These are phyloP conservation scores for Ceratotherium simum DNA, from an alignment of 2,113 vertebrate species.

Conservation along the genomic window DNA sequence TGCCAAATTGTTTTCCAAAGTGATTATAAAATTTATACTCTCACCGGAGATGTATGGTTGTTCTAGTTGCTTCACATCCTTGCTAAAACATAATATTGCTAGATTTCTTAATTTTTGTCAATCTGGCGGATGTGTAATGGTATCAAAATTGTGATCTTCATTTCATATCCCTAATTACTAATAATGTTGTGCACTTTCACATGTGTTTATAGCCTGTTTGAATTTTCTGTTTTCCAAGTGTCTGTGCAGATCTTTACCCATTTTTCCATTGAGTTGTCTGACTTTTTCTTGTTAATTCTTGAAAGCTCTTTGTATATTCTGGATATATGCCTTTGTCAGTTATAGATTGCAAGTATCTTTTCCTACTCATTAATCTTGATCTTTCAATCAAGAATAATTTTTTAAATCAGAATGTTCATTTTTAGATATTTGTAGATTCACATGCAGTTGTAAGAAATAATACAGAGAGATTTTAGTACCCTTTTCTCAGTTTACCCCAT, in stretches of 20 bases:
- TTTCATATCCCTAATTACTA: not conserved
- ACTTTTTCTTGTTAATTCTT: slow-evolving; percentile 22
- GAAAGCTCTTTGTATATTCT: not conserved
- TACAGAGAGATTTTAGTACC: not conserved
- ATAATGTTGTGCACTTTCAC: not conserved
- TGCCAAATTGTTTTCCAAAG: not conserved
- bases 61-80: not conserved
- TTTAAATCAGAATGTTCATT: not conserved
- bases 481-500: not conserved
- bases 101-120: slow-evolving; percentile 21
- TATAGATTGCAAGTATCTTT: not conserved
- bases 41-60: not conserved
- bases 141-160: not conserved
- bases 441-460: not conserved
- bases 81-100: not conserved
- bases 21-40: not conserved
- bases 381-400: not conserved
- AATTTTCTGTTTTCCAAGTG: not conserved
- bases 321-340: not conserved
- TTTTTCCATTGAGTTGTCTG: not conserved
- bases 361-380: not conserved
- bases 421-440: not conserved
- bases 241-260: not conserved
- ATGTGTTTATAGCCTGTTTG: not conserved
- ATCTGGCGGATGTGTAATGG: not conserved